Conservation (phyloP, 2,888 invertebrate species). For the Melinaea menophilus region DNA sequence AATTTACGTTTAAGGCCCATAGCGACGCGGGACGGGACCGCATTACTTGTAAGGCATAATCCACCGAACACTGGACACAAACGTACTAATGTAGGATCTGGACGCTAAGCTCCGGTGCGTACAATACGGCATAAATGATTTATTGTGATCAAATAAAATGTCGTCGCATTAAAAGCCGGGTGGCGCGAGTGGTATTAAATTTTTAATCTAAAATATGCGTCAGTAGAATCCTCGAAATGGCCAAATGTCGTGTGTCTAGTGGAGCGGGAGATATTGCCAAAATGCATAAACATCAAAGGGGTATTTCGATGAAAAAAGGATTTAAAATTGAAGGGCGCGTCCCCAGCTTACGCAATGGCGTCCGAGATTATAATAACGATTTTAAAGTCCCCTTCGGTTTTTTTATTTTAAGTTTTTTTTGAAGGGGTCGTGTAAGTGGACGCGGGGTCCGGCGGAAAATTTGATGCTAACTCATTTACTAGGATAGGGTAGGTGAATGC, state of each 20-base stretch:
- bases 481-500: slow-evolving; percentile 44
- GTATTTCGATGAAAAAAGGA: slow-evolving; percentile 68
- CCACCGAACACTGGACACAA: slow-evolving; percentile 21
- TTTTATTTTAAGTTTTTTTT: slow-evolving; percentile 65
- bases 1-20: slow-evolving; percentile 18
- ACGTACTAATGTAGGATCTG: not conserved
- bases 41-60: slow-evolving; percentile 23
- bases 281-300: slow-evolving; percentile 76
- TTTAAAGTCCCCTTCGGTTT: slow-evolving; percentile 70
- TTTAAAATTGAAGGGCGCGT: slow-evolving; percentile 76
- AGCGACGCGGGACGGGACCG: slow-evolving; percentile 4
- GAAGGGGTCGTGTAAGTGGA: slow-evolving; percentile 72
- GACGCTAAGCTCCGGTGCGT: slow-evolving; percentile 15
- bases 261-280: slow-evolving; percentile 71
- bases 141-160: slow-evolving; percentile 49
- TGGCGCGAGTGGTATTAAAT: slow-evolving; percentile 53
- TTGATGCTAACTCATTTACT: slow-evolving; percentile 66
- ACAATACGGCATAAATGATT: slow-evolving; percentile 41
- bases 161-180: slow-evolving; percentile 27
- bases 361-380: slow-evolving; percentile 78
- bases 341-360: slow-evolving; percentile 69
- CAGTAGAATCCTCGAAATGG: slow-evolving; percentile 65
- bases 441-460: slow-evolving; percentile 64
- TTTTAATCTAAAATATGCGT: slow-evolving; percentile 75
- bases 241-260: slow-evolving; percentile 70